Percentiles rank a stretch among this genome's conserved stretches.
phyloP scores from a whole-genome alignment of 2,888 invertebrate species.

The Emmelina monodactyla region DNA sequence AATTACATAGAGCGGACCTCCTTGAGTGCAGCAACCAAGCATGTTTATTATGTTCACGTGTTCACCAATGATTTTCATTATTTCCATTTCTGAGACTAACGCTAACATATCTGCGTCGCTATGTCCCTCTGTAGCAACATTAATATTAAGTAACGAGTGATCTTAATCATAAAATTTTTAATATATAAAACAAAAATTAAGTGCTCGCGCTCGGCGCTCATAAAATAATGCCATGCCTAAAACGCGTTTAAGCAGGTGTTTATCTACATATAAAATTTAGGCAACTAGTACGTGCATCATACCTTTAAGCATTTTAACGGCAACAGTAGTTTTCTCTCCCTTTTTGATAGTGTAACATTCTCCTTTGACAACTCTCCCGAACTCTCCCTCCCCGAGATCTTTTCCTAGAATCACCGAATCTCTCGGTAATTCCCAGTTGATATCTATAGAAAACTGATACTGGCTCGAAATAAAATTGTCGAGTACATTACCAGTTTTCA shows the following conservation, averaged over 20 bases:
- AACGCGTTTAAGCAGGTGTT: too few relatives aligned
- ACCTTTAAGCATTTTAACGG: constrained; percentile 99
- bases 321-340: constrained; percentile 80
- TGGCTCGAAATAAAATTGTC: constrained; percentile 82
- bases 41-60: constrained; percentile 98
- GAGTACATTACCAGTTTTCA: constrained; percentile 70
- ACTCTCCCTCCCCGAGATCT: constrained; percentile 95
- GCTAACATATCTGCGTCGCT: constrained; percentile 97
- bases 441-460: constrained; percentile 94
- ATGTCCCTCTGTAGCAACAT: constrained; percentile 87
- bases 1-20: constrained; percentile 86
- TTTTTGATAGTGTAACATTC: constrained; percentile 79
- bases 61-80: constrained; percentile 98
- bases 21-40: constrained; percentile 96
- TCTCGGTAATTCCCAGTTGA: constrained; percentile 92
- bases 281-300: too few relatives aligned
- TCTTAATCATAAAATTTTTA: too few relatives aligned
- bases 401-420: constrained; percentile 80
- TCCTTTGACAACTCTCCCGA: constrained; percentile 94
- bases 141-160: too few relatives aligned
- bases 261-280: too few relatives aligned
- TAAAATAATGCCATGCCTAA: too few relatives aligned
- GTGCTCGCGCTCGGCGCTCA: too few relatives aligned
- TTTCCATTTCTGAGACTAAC: constrained; percentile 97
- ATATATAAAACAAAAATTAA: too few relatives aligned